Evolutionary conservation across 2,113 vertebrate species (phyloP), one percentile per base, ranked within the genome.

Genomic region (Paracanthobrama guichenoti): DNA sequence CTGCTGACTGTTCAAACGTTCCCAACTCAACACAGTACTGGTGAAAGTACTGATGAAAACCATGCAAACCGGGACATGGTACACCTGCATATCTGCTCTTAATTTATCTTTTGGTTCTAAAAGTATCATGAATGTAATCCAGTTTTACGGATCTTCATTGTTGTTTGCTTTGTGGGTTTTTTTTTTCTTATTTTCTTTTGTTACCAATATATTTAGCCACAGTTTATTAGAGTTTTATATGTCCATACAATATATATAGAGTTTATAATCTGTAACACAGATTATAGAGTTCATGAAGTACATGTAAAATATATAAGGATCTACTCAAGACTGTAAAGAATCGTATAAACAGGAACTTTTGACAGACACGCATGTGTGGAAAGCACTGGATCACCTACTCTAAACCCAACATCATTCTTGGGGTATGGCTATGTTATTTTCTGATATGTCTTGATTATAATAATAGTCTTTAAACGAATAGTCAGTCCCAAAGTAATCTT

Each of bases 111-210:
- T 92, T 92, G 90, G 89, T 93, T 88, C 83, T 88, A 90, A 92
- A 91, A 92, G 88, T 91, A 79, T 89, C 71, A 88, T 76, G 81
- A 93, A 93, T 93, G 88, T 93, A 93, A 92, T 93, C 92, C 92
- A 92, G 89, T 93, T 93, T 94, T 93, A 93, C 91, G 91, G 94
- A 94, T 93, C 84, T 88, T 90, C 86, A 87, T 88, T 90, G 73
- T 89, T 86, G 55, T 85, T 48, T 71, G 74, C 24, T 78, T 50
- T 59, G 60, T 82, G 88, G 42, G 85, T 84, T 75, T 74, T 75
- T 66, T 83, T 60, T 82, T 79, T 42, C 83, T 87, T 89, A 85
- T 83, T 88, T 85, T 86, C 76, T 86, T 83, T 28, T 73, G 13
- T 46, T 24, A 46, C n/a, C 71, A 16, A 64, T 82, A 73, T 74